Evolutionary conservation across 2,888 invertebrate genomes (phyloP).

Genomic region (Heteropelma amictum): DNA sequence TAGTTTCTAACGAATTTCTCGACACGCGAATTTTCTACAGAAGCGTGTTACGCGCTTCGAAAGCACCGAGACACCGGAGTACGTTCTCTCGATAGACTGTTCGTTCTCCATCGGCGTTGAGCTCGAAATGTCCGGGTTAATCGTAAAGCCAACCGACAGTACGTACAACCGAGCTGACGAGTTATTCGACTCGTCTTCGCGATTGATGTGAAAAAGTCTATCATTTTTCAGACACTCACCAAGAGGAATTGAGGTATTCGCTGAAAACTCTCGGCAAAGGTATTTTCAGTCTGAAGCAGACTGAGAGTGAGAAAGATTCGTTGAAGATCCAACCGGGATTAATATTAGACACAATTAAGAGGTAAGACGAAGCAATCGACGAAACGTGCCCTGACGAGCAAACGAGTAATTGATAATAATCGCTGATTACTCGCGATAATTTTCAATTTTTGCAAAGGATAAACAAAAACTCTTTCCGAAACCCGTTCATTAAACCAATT

Average conservation of each 20-base stretch:
- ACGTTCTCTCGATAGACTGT: conserved; percentile 79
- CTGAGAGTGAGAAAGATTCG: conserved; percentile 79
- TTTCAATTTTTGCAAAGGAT: neutral
- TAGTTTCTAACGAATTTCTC: neutral
- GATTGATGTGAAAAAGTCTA: conserved; percentile 56
- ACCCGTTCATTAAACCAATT: no score
- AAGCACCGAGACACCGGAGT: conserved; percentile 76
- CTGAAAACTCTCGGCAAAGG: conserved; percentile 85
- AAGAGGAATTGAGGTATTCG: conserved; percentile 84
- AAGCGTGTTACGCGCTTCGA: conserved; percentile 71
- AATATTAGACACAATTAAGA: conserved; percentile 84
- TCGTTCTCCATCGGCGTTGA: conserved; percentile 83
- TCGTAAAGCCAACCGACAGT: conserved; percentile 84
- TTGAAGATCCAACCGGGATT: conserved; percentile 82
- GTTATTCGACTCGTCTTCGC: conserved; percentile 1
- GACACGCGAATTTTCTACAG: conserved; percentile 53
- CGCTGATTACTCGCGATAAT: no score
- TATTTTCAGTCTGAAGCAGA: conserved; percentile 82
- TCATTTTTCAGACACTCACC: conserved; percentile 77
- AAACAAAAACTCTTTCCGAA: neutral
- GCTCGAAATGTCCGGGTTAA: conserved; percentile 83
- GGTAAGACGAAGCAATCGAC: conserved; percentile 65
- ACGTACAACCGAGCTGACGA: conserved; percentile 64
- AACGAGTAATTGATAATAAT: no score
- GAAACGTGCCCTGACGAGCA: no score